These are phyloP conservation scores for Spizella passerina DNA, from an alignment of 2,797 vertebrate genomes.

Conservation along the genomic window DNA sequence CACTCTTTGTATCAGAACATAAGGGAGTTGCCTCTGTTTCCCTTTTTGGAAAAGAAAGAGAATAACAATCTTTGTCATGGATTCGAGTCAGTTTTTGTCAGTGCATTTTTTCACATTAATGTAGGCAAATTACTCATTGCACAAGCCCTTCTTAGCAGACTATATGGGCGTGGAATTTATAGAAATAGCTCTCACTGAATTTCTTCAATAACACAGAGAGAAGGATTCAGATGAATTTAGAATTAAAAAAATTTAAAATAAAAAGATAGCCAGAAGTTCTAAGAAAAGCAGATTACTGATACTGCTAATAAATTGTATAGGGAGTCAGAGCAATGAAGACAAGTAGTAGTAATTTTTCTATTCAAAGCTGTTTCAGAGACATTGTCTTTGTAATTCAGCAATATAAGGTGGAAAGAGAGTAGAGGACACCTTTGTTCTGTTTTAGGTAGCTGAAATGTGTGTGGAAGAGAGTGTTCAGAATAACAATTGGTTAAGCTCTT, in stretches of 20 bases:
- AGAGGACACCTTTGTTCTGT: background rate
- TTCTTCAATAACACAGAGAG: background rate
- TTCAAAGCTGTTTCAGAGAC: background rate
- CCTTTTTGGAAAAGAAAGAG: background rate
- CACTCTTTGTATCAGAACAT: background rate
- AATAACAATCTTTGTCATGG: background rate
- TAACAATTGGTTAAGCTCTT: background rate
- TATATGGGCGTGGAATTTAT: background rate
- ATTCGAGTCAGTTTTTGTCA: background rate
- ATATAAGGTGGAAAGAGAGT: background rate
- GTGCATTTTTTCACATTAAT: background rate
- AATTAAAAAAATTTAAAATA: background rate
- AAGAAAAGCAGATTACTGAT: background rate
- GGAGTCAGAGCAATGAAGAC: background rate
- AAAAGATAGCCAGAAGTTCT: background rate
- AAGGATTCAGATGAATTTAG: background rate
- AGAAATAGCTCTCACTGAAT: background rate
- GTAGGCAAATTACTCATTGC: background rate
- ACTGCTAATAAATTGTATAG: background rate
- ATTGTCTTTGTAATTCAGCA: background rate
- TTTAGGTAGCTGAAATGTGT: background rate
- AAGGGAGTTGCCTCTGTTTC: background rate
- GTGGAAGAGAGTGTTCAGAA: background rate
- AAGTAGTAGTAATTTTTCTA: background rate
- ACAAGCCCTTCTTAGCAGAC: background rate